These are phyloP conservation scores for Basileuterus tristriatus DNA, from an alignment of 2,797 vertebrate species.

Conservation along the genomic window DNA sequence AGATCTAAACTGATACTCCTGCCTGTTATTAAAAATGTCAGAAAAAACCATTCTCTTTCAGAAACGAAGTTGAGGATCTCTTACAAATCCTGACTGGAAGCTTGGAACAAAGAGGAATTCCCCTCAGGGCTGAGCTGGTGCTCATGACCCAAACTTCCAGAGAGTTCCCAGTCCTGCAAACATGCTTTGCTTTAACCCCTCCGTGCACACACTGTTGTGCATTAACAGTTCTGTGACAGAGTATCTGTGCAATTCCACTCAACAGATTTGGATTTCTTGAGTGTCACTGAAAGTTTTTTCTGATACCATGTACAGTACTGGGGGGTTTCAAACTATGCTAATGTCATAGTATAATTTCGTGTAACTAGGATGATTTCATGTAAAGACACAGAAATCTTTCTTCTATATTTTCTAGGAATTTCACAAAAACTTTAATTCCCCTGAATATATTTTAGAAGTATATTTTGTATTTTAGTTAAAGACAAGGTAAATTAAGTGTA, in stretches of 20 bases:
- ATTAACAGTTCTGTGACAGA: neutral
- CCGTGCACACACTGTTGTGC: neutral
- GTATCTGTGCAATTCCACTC: neutral
- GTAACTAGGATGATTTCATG: neutral
- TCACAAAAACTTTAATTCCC: neutral
- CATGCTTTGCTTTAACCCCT: neutral
- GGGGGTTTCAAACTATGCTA: neutral
- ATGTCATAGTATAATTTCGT: neutral
- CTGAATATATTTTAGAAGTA: neutral
- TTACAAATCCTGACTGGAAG: neutral
- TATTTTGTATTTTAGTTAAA: neutral
- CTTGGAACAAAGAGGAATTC: neutral
- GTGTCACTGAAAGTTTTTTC: neutral
- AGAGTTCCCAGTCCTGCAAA: neutral
- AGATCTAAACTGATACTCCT: neutral
- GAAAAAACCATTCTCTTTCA: neutral
- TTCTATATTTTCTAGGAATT: neutral
- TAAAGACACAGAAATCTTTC: neutral
- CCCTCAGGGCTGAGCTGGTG: neutral
- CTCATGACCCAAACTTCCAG: neutral
- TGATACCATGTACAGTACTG: neutral
- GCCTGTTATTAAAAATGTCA: neutral
- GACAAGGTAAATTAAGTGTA: neutral
- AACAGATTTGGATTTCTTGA: neutral
- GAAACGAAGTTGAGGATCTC: neutral